A percentile compares a stretch with the other conserved stretches of the same genome.
Evolutionary conservation across 2,113 vertebrate genomes (phyloP).

Genomic region (Narcine bancroftii): DNA sequence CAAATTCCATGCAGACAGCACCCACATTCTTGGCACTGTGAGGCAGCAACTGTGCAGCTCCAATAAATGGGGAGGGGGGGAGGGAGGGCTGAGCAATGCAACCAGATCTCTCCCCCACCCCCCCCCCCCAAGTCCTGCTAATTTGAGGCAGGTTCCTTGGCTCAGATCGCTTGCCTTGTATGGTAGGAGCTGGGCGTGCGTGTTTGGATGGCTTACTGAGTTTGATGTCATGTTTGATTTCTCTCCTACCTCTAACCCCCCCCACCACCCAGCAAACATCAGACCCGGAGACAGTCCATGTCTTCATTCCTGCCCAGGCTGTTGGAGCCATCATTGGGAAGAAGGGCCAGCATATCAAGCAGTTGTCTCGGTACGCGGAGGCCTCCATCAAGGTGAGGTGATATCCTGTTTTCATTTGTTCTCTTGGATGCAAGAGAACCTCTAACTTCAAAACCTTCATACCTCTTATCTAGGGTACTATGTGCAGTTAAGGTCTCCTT

Average conservation of each 20-base stretch:
- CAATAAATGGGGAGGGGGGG: too few species aligned
- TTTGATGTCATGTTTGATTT: not conserved
- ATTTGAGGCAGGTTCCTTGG: not conserved
- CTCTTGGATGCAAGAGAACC: rapidly evolving
- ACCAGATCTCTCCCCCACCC: too few species aligned
- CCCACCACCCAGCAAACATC: slow-evolving; percentile 74
- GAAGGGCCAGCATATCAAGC: slow-evolving; percentile 94
- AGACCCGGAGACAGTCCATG: slow-evolving; percentile 85
- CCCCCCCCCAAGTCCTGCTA: too few species aligned
- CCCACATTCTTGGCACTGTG: too few species aligned
- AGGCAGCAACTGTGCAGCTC: too few species aligned
- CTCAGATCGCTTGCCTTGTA: too few species aligned
- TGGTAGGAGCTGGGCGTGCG: not conserved
- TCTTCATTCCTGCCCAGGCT: slow-evolving; percentile 90
- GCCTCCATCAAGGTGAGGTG: slow-evolving; percentile 83
- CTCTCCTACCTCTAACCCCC: too few species aligned
- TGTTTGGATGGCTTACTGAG: not conserved
- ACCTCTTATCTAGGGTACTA: too few species aligned
- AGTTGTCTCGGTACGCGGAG: slow-evolving; percentile 86
- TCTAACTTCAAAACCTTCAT: not conserved
- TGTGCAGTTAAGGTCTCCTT: too few species aligned
- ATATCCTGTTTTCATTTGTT: not conserved
- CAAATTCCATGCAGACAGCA: too few species aligned
- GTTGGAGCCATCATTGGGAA: slow-evolving; percentile 92
- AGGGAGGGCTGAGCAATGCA: too few species aligned